Evolutionary conservation across 2,888 invertebrate species (phyloP).

Genomic region (Acanthoscelides obtectus): DNA sequence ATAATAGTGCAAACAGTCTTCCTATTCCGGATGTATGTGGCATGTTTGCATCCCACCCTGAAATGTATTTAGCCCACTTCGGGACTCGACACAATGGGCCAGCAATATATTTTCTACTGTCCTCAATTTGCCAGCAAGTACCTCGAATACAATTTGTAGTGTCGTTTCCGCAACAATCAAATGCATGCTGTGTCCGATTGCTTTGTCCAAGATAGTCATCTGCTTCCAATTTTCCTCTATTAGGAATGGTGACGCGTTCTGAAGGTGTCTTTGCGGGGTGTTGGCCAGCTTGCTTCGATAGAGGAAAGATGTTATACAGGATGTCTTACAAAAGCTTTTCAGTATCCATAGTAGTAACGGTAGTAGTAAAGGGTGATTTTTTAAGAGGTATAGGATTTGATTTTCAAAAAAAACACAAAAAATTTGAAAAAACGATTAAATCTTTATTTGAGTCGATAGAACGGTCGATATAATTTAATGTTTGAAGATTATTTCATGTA

Average conservation of each 20-base stretch:
- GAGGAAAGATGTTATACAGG: too few relatives aligned
- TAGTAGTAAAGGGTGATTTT: too few relatives aligned
- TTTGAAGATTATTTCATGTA: too few relatives aligned
- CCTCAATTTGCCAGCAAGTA: not conserved
- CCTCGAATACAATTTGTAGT: not conserved
- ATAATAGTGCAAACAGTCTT: too few relatives aligned
- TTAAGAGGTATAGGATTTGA: too few relatives aligned
- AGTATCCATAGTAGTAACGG: too few relatives aligned
- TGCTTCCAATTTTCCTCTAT: not conserved
- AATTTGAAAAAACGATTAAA: too few relatives aligned
- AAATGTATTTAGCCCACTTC: not conserved
- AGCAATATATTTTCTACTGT: not conserved
- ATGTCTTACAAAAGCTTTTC: too few relatives aligned
- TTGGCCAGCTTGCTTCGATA: not conserved
- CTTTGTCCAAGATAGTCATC: not conserved
- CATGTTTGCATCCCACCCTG: not conserved
- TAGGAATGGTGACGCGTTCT: not conserved
- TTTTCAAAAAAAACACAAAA: too few relatives aligned
- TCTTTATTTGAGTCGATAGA: too few relatives aligned
- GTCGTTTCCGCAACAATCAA: not conserved
- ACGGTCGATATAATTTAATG: too few relatives aligned
- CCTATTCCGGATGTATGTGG: too few relatives aligned
- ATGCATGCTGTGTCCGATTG: not conserved
- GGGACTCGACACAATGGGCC: not conserved
- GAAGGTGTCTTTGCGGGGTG: not conserved